A percentile compares a stretch with the other conserved stretches of the same genome.
Conservation (phyloP, 2,888 invertebrate species). For the Portevinia maculata region DNA sequence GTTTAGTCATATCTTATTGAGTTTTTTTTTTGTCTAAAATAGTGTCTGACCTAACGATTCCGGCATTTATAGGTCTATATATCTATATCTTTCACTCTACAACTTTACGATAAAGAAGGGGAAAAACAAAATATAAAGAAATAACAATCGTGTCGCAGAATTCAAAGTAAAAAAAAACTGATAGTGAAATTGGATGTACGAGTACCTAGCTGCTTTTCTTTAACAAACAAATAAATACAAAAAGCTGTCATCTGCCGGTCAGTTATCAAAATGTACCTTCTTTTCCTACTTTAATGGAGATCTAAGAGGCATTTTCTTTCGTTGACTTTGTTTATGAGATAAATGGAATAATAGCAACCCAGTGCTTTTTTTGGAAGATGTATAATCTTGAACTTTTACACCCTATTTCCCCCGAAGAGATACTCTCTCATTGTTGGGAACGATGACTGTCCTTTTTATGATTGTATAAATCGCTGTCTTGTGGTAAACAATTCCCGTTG, state of each 20-base stretch:
- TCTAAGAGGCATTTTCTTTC: slow-evolving; percentile 26
- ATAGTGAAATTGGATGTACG: slow-evolving; percentile 58
- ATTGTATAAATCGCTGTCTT: slow-evolving; percentile 26
- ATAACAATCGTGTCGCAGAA: slow-evolving; percentile 3
- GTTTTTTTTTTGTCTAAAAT: slow-evolving; percentile 3
- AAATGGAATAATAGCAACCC: slow-evolving; percentile 12
- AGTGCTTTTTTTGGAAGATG: slow-evolving; percentile 15
- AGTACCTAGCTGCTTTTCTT: neutral
- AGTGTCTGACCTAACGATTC: slow-evolving; percentile 32
- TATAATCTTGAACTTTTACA: slow-evolving; percentile 33
- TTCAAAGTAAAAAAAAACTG: slow-evolving; percentile 43
- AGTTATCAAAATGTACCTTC: slow-evolving; percentile 54
- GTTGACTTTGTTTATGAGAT: slow-evolving; percentile 26
- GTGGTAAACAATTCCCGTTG: neutral
- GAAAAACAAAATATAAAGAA: slow-evolving; percentile 4
- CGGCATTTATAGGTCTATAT: slow-evolving; percentile 31
- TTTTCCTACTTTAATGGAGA: slow-evolving; percentile 10
- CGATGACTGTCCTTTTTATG: slow-evolving; percentile 30
- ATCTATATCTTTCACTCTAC: neutral
- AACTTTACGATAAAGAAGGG: slow-evolving; percentile 36
- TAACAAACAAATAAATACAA: slow-evolving; percentile 1
- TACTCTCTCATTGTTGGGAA: slow-evolving; percentile 41
- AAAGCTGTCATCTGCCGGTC: slow-evolving; percentile 14
- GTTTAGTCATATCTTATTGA: slow-evolving; percentile 1
- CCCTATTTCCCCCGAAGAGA: slow-evolving; percentile 34